These are phyloP conservation scores for Philaethria dido DNA, from an alignment of 2,888 invertebrate species.

Conservation along the genomic window DNA sequence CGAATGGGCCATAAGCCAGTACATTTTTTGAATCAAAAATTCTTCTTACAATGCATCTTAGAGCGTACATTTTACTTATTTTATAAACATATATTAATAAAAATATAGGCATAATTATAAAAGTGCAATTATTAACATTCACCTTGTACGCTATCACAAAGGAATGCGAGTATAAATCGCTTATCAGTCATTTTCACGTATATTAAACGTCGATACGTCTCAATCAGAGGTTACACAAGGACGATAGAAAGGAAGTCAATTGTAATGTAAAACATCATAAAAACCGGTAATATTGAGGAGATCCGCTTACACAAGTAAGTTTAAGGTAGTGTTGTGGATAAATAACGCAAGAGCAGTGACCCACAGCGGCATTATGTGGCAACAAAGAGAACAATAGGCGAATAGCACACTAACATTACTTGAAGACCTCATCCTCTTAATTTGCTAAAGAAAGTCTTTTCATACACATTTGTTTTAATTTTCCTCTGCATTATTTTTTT, in stretches of 20 bases:
- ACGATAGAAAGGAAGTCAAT: constrained; percentile 8
- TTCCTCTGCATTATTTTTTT: neutral
- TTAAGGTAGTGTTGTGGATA: constrained; percentile 56
- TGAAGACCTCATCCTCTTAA: constrained; percentile 27
- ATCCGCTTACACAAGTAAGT: constrained; percentile 27
- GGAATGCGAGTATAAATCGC: constrained; percentile 43
- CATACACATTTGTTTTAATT: constrained; percentile 9
- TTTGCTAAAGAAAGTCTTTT: constrained; percentile 27
- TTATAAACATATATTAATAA: neutral
- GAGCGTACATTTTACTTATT: no score
- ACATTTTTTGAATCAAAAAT: no score
- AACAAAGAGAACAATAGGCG: constrained; percentile 48
- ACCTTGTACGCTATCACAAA: constrained; percentile 39
- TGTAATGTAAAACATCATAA: neutral
- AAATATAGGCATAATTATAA: neutral
- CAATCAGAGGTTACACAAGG: constrained; percentile 23
- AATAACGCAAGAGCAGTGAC: constrained; percentile 51
- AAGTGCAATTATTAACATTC: constrained; percentile 16
- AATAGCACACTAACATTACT: constrained; percentile 48
- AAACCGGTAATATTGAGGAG: constrained; percentile 6
- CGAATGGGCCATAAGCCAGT: no score
- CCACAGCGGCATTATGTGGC: constrained; percentile 50
- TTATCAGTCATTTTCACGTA: constrained; percentile 36
- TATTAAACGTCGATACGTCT: constrained; percentile 18
- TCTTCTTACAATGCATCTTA: no score